Percentiles rank a stretch among this genome's conserved stretches.
Conservation (phyloP, 2,797 vertebrate species). For the Momotus momota region DNA sequence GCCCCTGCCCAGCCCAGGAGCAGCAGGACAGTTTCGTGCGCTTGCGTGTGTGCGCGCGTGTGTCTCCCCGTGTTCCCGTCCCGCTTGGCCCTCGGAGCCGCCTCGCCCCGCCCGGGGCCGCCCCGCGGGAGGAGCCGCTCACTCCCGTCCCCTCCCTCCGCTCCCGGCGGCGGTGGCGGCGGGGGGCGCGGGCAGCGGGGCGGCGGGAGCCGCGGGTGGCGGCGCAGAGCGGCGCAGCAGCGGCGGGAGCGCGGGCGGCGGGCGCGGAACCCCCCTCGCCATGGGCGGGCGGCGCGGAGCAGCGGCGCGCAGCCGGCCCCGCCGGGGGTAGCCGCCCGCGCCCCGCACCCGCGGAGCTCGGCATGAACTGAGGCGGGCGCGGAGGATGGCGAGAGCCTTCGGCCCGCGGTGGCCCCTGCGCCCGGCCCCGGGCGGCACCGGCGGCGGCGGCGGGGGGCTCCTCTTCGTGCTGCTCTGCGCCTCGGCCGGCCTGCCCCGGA, state of each 20-base stretch:
- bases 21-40: background rate
- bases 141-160: background rate
- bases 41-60: fast-evolving
- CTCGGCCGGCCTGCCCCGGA: slow-evolving; percentile 69
- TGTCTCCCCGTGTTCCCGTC: background rate
- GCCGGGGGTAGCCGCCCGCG: slow-evolving; percentile 8
- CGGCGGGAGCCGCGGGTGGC: background rate
- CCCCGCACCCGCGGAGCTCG: slow-evolving; percentile 8
- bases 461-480: slow-evolving; percentile 72
- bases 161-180: background rate
- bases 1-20: background rate
- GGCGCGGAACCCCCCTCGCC: background rate
- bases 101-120: slow-evolving; percentile 41
- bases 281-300: slow-evolving; percentile 27
- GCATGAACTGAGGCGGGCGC: slow-evolving; percentile 43
- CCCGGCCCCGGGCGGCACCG: background rate
- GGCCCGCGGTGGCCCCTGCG: slow-evolving; percentile 33
- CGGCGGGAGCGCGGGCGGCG: background rate
- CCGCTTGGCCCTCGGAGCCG: background rate
- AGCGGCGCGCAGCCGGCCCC: slow-evolving; percentile 22
- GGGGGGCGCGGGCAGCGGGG: background rate
- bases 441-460: slow-evolving; percentile 65
- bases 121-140: slow-evolving; percentile 28
- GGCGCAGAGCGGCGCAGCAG: background rate
- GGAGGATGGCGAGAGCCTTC: slow-evolving; percentile 60